phyloP scores from a whole-genome alignment of 2,797 vertebrate species.

The Ispidina lecontei region DNA sequence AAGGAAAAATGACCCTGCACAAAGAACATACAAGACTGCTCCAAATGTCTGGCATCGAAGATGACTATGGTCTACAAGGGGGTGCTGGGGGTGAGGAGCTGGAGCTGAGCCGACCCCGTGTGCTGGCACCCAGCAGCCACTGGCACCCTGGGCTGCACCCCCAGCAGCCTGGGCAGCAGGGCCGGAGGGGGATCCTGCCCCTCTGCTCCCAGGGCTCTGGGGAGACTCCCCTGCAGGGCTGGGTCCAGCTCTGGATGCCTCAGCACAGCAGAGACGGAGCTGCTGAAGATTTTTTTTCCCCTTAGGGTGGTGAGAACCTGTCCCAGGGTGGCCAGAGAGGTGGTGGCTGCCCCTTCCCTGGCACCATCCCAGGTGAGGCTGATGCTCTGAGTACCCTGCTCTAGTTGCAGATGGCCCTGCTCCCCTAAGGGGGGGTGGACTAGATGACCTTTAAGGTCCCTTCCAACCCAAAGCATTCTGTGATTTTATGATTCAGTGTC shows the following conservation, averaged over 20 bases:
- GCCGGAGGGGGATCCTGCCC: not conserved
- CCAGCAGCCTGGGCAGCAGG: not conserved
- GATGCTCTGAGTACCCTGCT: not conserved
- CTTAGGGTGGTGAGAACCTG: not conserved
- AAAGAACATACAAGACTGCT: not conserved
- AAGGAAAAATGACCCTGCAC: not conserved
- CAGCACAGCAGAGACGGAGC: not conserved
- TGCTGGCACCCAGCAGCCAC: not conserved
- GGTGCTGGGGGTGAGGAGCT: not conserved
- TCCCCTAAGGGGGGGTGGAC: not conserved
- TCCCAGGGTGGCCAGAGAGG: not conserved
- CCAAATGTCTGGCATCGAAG: not conserved
- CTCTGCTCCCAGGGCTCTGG: not conserved
- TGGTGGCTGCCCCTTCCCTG: not conserved
- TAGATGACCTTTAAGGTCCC: not conserved
- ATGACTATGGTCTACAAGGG: not conserved
- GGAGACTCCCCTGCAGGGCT: not conserved
- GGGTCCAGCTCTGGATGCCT: not conserved
- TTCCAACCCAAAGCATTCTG: not conserved
- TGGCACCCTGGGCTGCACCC: not conserved
- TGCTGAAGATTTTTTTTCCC: not conserved
- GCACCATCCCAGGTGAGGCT: not conserved
- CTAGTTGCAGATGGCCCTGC: not conserved
- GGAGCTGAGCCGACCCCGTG: not conserved
- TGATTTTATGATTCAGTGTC: not conserved